phyloP scores from a whole-genome alignment of 2,113 vertebrate species.

The Chloropsis hardwickii region DNA sequence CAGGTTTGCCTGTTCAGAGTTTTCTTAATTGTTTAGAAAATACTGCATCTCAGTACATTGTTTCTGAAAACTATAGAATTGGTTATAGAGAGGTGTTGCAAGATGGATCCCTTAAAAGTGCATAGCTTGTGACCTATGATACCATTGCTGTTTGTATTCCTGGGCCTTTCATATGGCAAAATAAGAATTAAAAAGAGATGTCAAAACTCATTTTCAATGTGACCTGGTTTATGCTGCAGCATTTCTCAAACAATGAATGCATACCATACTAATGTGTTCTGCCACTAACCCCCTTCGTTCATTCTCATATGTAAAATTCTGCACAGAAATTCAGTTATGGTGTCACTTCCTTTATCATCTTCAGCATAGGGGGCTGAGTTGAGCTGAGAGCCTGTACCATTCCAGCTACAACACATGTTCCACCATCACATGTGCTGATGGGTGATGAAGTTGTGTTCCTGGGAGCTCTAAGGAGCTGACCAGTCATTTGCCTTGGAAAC shows the following conservation, averaged over 20 bases:
- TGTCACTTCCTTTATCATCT: not conserved
- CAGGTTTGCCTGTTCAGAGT: not conserved
- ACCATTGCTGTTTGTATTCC: accelerated
- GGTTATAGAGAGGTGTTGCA: not conserved
- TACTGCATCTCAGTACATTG: not conserved
- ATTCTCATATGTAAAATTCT: not conserved
- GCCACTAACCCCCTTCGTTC: not conserved
- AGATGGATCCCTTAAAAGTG: not conserved
- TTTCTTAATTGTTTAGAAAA: not conserved
- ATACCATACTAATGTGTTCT: not conserved
- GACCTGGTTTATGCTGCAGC: not conserved
- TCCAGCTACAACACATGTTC: not conserved
- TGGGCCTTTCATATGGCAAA: not conserved
- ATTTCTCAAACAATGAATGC: not conserved
- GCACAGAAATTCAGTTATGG: not conserved
- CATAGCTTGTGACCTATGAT: not conserved
- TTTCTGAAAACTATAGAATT: not conserved
- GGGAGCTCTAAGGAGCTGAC: not conserved
- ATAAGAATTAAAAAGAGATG: not conserved
- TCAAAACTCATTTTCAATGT: not conserved
- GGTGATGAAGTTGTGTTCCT: not conserved
- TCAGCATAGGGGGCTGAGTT: not conserved
- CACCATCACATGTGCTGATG: accelerated
- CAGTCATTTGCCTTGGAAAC: not conserved
- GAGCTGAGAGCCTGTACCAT: not conserved